Percentiles rank a stretch among this genome's conserved stretches.
Evolutionary conservation across 2,113 vertebrate species (phyloP).

Genomic region (Phyllopteryx taeniolatus): DNA sequence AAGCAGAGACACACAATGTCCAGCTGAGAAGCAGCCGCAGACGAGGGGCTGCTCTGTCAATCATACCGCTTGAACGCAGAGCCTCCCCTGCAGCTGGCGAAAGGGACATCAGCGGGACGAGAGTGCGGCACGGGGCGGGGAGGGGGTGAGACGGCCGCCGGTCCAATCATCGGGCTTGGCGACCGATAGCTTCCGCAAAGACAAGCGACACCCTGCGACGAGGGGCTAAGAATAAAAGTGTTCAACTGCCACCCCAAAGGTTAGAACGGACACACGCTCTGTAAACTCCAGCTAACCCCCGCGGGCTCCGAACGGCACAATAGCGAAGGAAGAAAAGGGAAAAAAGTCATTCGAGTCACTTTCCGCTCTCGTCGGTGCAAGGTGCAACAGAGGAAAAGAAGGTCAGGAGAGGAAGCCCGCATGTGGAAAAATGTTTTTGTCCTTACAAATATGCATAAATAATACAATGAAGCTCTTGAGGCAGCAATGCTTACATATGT

Average conservation of each 20-base stretch:
- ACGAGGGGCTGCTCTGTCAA: slow-evolving; percentile 44
- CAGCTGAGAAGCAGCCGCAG: slow-evolving; percentile 22
- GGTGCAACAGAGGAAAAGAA: slow-evolving; percentile 21
- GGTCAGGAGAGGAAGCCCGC: slow-evolving; percentile 2
- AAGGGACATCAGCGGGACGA: slow-evolving; percentile 54
- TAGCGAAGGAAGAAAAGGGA: neutral
- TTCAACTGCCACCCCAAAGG: slow-evolving; percentile 53
- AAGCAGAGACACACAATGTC: slow-evolving; percentile 46
- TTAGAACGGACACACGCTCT: slow-evolving; percentile 47
- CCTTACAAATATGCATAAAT: neutral
- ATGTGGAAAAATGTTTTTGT: neutral
- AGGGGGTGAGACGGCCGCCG: slow-evolving; percentile 16
- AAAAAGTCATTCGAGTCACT: neutral
- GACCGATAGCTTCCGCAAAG: slow-evolving; percentile 59
- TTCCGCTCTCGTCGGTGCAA: neutral
- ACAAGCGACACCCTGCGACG: slow-evolving; percentile 53
- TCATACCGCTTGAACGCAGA: slow-evolving; percentile 44
- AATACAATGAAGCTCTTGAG: neutral
- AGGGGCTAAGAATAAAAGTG: slow-evolving; percentile 68
- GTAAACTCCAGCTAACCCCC: slow-evolving; percentile 58
- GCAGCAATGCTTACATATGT: neutral
- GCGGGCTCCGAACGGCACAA: slow-evolving; percentile 4
- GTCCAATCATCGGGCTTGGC: slow-evolving; percentile 59
- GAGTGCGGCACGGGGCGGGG: slow-evolving; percentile 16
- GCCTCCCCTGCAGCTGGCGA: slow-evolving; percentile 40